Evolutionary conservation across 1,140 invertebrate species (phyloP).

Genomic region (Amyelois transitella): DNA sequence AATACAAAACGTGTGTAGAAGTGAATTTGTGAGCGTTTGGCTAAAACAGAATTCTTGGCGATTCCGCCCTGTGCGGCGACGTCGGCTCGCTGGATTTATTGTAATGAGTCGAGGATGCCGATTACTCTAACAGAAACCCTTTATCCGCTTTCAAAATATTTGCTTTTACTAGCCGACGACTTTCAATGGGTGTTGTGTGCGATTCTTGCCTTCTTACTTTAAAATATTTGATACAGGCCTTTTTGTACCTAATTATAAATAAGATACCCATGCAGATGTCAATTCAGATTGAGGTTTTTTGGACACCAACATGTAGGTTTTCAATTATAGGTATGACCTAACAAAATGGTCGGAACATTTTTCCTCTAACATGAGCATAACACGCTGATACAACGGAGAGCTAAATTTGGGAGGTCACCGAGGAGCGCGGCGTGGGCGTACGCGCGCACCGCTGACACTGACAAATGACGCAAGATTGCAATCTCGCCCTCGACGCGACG

Average conservation of each 20-base stretch:
- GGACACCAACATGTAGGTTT: too few species aligned
- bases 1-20: slow-evolving; percentile 69
- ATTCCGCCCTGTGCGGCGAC: slow-evolving; percentile 61
- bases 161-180: slow-evolving; percentile 26
- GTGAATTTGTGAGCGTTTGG: slow-evolving; percentile 73
- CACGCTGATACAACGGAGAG: slow-evolving; percentile 12
- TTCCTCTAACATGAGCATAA: background rate
- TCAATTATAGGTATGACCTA: too few species aligned
- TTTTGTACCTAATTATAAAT: too few species aligned
- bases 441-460: slow-evolving; percentile 54
- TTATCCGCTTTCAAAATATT: slow-evolving; percentile 55
- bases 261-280: too few species aligned
- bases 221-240: too few species aligned
- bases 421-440: slow-evolving; percentile 37
- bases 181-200: background rate
- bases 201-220: too few species aligned
- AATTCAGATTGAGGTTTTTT: too few species aligned
- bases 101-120: slow-evolving; percentile 59
- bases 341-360: background rate
- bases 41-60: slow-evolving; percentile 70
- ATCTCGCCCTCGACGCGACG: slow-evolving; percentile 51
- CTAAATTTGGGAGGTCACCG: slow-evolving; percentile 58
- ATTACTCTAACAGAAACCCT: slow-evolving; percentile 55
- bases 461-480: slow-evolving; percentile 71
- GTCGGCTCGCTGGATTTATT: slow-evolving; percentile 58